These are phyloP conservation scores for Balaeniceps rex DNA, from an alignment of 2,113 vertebrate genomes.

Conservation along the genomic window DNA sequence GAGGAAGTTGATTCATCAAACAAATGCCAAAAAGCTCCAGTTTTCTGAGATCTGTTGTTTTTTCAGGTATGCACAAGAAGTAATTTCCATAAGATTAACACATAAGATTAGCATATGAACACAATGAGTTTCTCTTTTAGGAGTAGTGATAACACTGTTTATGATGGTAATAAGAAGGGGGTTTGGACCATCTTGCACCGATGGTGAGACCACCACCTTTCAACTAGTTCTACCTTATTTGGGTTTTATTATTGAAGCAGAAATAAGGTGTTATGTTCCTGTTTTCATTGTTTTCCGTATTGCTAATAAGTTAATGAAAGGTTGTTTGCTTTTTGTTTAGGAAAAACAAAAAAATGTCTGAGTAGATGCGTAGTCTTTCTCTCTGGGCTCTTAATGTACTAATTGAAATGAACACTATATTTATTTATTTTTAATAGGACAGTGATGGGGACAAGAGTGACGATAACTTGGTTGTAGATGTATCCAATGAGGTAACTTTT, in stretches of 20 bases:
- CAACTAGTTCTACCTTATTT: neutral
- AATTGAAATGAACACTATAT: slow-evolving; percentile 48
- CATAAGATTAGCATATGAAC: neutral
- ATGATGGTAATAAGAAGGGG: neutral
- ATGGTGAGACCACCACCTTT: neutral
- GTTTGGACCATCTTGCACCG: neutral
- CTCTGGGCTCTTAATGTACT: slow-evolving; percentile 8
- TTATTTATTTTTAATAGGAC: slow-evolving; percentile 76
- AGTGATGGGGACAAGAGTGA: slow-evolving; percentile 87
- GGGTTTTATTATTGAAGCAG: neutral
- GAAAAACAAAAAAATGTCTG: neutral
- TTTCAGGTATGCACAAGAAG: neutral
- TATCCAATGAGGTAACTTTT: slow-evolving; percentile 83
- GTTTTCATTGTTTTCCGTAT: neutral
- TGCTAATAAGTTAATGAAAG: neutral
- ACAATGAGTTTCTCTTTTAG: neutral
- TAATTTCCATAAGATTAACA: neutral
- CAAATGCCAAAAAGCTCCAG: neutral
- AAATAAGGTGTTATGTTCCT: neutral
- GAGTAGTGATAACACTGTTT: neutral
- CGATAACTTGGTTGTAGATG: slow-evolving; percentile 87
- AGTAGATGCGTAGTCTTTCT: neutral
- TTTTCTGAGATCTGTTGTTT: neutral
- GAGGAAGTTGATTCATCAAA: neutral
- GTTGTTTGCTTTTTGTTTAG: neutral